phyloP scores from a whole-genome alignment of 1,140 invertebrate genomes.

The Semibalanus balanoides region DNA sequence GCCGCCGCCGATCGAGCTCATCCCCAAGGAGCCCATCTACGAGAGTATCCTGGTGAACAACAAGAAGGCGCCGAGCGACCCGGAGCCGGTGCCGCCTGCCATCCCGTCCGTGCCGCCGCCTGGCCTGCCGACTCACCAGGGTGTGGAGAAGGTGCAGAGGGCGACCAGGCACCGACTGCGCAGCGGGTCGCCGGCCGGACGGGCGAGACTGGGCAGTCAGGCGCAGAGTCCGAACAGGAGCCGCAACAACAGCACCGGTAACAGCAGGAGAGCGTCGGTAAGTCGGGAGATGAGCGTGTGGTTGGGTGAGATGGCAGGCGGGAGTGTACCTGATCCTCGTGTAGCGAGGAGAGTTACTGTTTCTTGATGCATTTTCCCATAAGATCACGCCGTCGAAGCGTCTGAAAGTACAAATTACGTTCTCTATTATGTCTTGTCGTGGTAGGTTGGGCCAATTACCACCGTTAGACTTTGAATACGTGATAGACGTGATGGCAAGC shows the following conservation, averaged over 20 bases:
- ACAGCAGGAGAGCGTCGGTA: not conserved
- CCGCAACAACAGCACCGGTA: not conserved
- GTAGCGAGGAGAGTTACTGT: too few species aligned
- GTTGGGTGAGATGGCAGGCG: too few species aligned
- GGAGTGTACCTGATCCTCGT: too few species aligned
- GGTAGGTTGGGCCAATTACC: too few species aligned
- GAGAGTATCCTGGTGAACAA: not conserved
- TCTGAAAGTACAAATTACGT: too few species aligned
- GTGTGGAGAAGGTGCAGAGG: not conserved
- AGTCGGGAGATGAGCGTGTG: not conserved
- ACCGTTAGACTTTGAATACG: too few species aligned
- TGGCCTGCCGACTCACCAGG: not conserved
- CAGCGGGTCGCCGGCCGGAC: slow-evolving; percentile 1
- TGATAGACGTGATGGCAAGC: too few species aligned
- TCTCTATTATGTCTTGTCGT: too few species aligned
- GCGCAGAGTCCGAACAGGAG: not conserved
- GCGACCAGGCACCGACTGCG: not conserved
- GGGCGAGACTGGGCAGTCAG: not conserved
- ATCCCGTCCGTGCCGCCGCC: not conserved
- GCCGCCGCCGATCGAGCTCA: not conserved
- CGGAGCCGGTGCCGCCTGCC: not conserved
- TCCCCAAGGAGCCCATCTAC: slow-evolving; percentile 3
- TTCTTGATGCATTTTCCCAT: too few species aligned
- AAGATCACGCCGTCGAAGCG: too few species aligned
- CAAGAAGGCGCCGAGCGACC: not conserved